These are phyloP conservation scores for Achroia grisella DNA, from an alignment of 1,140 invertebrate genomes.

Conservation along the genomic window DNA sequence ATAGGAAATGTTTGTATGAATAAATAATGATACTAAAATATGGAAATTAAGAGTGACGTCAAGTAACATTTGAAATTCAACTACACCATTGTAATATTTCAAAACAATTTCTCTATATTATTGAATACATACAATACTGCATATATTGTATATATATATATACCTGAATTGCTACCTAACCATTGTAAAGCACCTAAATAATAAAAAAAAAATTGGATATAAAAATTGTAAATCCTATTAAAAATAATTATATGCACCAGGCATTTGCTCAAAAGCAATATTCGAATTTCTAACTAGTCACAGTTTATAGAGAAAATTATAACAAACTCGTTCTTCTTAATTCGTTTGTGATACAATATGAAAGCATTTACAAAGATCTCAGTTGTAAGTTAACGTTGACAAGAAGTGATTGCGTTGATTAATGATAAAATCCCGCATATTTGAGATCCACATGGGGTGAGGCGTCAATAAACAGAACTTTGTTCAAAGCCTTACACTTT, in stretches of 20 bases:
- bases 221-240: conserved; percentile 40
- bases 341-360: conserved; percentile 38
- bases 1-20: no score
- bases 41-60: no score
- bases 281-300: conserved; percentile 43
- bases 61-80: no score
- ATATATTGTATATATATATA: no score
- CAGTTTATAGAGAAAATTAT: conserved; percentile 38
- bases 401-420: neutral
- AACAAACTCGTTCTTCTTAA: conserved; percentile 25
- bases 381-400: neutral
- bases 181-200: conserved; percentile 22
- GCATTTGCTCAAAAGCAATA: conserved; percentile 37
- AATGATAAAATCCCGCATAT: conserved; percentile 16
- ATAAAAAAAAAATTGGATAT: conserved; percentile 39
- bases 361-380: conserved; percentile 28
- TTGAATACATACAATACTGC: no score
- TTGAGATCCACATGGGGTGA: conserved; percentile 44
- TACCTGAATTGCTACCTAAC: no score
- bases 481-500: conserved; percentile 32
- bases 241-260: conserved; percentile 54
- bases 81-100: no score
- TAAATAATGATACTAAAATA: no score
- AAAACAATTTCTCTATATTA: no score
- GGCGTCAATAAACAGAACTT: conserved; percentile 34